A percentile compares a stretch with the other conserved stretches of the same genome.
Conservation (phyloP, 2,797 vertebrate genomes). For the Amphiprion clarkii region DNA sequence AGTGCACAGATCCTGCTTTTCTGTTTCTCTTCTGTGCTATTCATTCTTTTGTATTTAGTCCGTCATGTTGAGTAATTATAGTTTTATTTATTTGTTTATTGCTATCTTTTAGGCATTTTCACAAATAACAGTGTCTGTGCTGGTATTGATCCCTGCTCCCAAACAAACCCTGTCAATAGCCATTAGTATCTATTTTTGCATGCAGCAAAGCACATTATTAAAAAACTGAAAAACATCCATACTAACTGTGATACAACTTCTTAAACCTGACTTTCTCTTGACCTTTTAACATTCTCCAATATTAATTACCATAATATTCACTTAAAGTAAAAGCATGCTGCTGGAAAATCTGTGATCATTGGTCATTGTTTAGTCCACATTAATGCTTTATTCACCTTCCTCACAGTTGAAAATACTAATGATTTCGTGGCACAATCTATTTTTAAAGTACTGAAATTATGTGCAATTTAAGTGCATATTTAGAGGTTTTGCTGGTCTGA, state of each 20-base stretch:
- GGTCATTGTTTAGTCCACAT: background rate
- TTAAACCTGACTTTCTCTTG: background rate
- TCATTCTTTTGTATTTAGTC: background rate
- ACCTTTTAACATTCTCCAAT: background rate
- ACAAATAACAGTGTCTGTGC: slow-evolving; percentile 41
- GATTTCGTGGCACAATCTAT: background rate
- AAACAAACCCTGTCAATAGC: background rate
- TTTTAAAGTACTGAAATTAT: background rate
- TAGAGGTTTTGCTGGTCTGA: background rate
- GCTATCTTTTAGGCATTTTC: slow-evolving; percentile 16
- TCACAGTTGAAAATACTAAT: too few relatives aligned
- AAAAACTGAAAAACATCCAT: slow-evolving; percentile 12
- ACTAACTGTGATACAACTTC: background rate
- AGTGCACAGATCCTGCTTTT: background rate
- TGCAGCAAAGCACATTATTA: slow-evolving; percentile 9
- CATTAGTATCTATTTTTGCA: too few relatives aligned
- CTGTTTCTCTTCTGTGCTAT: background rate
- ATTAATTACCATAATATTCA: background rate
- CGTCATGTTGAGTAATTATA: slow-evolving; percentile 16
- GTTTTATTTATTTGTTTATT: slow-evolving; percentile 22
- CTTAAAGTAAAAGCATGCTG: background rate
- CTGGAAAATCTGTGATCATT: background rate
- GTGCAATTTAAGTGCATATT: background rate
- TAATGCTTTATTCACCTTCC: background rate
- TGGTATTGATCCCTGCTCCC: slow-evolving; percentile 36